A percentile compares a stretch with the other conserved stretches of the same genome.
These are phyloP conservation scores for Balaenoptera acutorostrata DNA, from an alignment of 2,113 vertebrate species.

Conservation along the genomic window DNA sequence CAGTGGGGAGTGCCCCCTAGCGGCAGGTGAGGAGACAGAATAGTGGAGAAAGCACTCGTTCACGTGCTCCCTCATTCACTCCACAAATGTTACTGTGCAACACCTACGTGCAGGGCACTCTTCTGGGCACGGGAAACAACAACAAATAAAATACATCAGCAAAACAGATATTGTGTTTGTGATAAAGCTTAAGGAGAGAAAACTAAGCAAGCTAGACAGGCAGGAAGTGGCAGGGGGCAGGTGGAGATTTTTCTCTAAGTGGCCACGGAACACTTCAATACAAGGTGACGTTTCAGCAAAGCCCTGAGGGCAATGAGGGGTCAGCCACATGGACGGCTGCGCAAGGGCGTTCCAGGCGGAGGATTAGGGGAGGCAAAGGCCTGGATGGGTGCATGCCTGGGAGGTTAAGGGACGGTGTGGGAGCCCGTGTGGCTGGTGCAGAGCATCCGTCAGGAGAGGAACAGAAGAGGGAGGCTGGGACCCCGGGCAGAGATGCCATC, in stretches of 20 bases:
- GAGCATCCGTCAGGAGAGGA: accelerated
- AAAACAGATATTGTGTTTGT: neutral
- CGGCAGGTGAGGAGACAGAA: neutral
- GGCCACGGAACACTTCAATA: neutral
- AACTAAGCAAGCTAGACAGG: neutral
- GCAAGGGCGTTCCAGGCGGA: neutral
- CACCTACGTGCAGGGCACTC: neutral
- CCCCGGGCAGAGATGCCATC: too few relatives aligned
- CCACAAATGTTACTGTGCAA: neutral
- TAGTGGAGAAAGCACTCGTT: neutral
- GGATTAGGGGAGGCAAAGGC: accelerated
- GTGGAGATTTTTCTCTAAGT: neutral
- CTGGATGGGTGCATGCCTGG: too few relatives aligned
- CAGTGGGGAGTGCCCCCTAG: accelerated
- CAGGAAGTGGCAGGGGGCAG: neutral
- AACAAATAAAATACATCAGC: neutral
- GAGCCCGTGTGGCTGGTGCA: neutral
- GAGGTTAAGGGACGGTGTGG: neutral
- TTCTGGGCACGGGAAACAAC: neutral
- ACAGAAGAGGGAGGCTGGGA: neutral
- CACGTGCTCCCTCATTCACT: neutral
- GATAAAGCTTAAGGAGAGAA: neutral
- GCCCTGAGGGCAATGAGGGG: neutral
- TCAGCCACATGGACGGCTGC: neutral
- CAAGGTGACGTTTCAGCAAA: neutral